phyloP scores from a whole-genome alignment of 2,888 invertebrate species.

The Eudasyphora cyanicolor region DNA sequence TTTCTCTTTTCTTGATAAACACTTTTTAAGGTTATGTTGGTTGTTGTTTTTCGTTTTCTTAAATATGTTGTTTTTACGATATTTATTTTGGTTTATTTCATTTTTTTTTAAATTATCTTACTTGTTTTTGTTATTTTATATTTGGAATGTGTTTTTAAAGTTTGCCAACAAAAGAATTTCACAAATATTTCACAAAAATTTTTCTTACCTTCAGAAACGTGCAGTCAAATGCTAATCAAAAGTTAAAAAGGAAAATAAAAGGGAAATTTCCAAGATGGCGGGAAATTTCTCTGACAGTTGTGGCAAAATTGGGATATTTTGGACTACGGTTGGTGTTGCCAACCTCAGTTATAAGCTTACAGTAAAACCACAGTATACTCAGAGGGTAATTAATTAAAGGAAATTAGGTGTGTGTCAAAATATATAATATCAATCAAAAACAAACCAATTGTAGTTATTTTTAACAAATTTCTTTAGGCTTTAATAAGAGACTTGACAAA shows the following conservation, averaged over 20 bases:
- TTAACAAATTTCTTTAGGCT: too few species aligned
- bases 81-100: not conserved
- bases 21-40: constrained; percentile 71
- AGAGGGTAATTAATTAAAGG: not conserved
- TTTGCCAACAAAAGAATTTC: constrained; percentile 17
- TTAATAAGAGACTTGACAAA: too few species aligned
- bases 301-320: constrained; percentile 35
- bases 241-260: constrained; percentile 76
- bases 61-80: not conserved
- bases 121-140: not conserved
- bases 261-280: constrained; percentile 72
- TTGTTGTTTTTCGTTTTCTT: constrained; percentile 34
- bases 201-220: constrained; percentile 78
- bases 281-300: constrained; percentile 67
- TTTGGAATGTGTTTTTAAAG: not conserved
- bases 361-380: constrained; percentile 18
- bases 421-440: too few species aligned
- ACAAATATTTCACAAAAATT: constrained; percentile 22
- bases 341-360: constrained; percentile 13
- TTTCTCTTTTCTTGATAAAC: constrained; percentile 33
- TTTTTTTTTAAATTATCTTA: not conserved
- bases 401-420: too few species aligned
- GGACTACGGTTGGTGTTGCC: constrained; percentile 27
- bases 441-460: too few species aligned
- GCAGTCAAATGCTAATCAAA: constrained; percentile 76